phyloP scores from a whole-genome alignment of 2,797 vertebrate genomes.

The Forpus xanthops region DNA sequence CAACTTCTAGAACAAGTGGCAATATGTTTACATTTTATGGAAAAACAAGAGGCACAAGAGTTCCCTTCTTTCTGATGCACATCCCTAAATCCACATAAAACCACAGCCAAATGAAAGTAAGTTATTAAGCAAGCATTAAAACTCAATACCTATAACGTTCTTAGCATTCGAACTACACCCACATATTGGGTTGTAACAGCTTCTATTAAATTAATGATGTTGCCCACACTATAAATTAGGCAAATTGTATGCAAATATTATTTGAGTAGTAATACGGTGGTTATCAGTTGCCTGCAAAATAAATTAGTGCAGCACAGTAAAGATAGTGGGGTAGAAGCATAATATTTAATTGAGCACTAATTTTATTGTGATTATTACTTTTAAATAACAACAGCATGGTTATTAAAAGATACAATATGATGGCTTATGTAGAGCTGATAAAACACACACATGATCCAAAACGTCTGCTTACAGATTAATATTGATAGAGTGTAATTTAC shows the following conservation, averaged over 20 bases:
- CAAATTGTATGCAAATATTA: slow-evolving; percentile 76
- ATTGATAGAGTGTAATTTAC: slow-evolving; percentile 62
- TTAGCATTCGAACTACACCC: slow-evolving; percentile 62
- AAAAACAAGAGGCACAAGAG: neutral
- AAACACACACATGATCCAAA: slow-evolving; percentile 42
- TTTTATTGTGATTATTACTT: slow-evolving; percentile 74
- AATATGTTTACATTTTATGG: neutral
- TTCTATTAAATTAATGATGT: slow-evolving; percentile 73
- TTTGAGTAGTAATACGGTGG: slow-evolving; percentile 61
- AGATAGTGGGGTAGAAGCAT: slow-evolving; percentile 42
- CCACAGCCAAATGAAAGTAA: slow-evolving; percentile 44
- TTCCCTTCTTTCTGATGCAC: slow-evolving; percentile 3
- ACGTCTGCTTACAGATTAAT: slow-evolving; percentile 62
- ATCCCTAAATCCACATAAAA: slow-evolving; percentile 30
- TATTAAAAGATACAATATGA: slow-evolving; percentile 55
- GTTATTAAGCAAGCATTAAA: slow-evolving; percentile 48
- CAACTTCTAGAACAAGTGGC: neutral
- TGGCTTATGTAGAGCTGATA: slow-evolving; percentile 65
- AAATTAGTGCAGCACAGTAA: slow-evolving; percentile 69
- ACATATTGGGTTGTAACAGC: slow-evolving; percentile 66
- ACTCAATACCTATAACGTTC: slow-evolving; percentile 36
- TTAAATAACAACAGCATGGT: slow-evolving; percentile 68
- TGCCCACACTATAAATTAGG: slow-evolving; percentile 73
- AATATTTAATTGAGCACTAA: slow-evolving; percentile 70
- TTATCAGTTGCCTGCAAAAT: slow-evolving; percentile 75